phyloP scores from a whole-genome alignment of 2,888 invertebrate genomes.

The Lasioglossum pauxillum region DNA sequence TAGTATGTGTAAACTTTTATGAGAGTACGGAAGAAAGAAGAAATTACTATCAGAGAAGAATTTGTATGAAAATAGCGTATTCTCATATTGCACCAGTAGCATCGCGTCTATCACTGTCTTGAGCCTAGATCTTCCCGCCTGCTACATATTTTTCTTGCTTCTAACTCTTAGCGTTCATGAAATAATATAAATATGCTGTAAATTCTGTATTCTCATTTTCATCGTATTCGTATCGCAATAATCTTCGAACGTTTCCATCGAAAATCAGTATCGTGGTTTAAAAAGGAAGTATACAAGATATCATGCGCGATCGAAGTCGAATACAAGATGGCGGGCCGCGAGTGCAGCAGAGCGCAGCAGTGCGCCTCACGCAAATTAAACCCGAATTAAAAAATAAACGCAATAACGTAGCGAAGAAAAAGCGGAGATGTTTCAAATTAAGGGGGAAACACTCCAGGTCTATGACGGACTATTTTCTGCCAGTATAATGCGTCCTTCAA shows the following conservation, averaged over 20 bases:
- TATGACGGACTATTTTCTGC: constrained; percentile 65
- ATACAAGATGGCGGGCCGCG: not conserved
- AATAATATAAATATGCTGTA: no score
- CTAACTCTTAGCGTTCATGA: no score
- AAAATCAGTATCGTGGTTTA: not conserved
- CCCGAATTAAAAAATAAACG: constrained; percentile 70
- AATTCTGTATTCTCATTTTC: no score
- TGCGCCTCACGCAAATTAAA: constrained; percentile 54
- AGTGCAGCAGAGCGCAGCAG: not conserved
- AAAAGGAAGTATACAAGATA: not conserved
- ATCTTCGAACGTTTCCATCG: not conserved
- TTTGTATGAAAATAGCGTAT: no score
- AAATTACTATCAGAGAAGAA: no score
- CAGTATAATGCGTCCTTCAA: constrained; percentile 62
- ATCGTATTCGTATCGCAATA: no score
- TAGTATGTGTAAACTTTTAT: no score
- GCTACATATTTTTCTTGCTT: no score
- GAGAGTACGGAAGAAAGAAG: no score
- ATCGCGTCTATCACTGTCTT: no score
- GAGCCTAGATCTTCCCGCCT: no score
- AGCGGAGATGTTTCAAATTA: constrained; percentile 59
- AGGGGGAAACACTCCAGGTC: constrained; percentile 56
- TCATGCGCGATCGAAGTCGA: not conserved
- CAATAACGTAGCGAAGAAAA: constrained; percentile 45
- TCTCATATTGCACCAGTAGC: no score